These are phyloP conservation scores for Beroe forskalii DNA, from an alignment of 37 sponge, comb jelly and placozoan genomes.

Conservation along the genomic window DNA sequence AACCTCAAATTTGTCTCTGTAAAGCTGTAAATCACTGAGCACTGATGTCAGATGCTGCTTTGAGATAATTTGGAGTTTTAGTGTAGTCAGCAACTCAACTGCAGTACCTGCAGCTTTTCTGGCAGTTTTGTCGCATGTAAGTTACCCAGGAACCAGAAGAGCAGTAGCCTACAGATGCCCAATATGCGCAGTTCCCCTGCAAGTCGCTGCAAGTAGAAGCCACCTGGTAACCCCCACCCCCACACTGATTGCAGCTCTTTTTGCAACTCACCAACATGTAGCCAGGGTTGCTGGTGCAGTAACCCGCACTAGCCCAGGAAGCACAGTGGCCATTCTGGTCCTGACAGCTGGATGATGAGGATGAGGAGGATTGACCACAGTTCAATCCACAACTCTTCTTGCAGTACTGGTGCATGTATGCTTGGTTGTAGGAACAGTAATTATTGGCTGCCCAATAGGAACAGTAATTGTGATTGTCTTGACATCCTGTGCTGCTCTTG, in stretches of 20 bases:
- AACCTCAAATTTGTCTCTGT: too few relatives aligned
- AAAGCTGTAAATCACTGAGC: too few relatives aligned
- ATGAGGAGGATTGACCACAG: not conserved
- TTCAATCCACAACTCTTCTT: not conserved
- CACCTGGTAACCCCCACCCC: not conserved
- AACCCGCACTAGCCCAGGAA: not conserved
- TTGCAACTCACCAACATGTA: conserved; percentile 29
- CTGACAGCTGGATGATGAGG: not conserved
- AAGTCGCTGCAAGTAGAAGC: not conserved
- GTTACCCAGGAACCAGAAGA: too few relatives aligned
- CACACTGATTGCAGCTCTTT: not conserved
- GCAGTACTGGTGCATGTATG: conserved; percentile 12
- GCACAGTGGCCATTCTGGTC: not conserved
- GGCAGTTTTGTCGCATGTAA: too few relatives aligned
- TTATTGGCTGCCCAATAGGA: not conserved
- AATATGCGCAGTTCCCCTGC: not conserved
- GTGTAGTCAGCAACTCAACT: too few relatives aligned
- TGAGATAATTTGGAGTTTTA: too few relatives aligned
- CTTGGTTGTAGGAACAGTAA: conserved; percentile 2
- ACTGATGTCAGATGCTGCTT: too few relatives aligned
- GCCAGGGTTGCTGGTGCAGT: not conserved
- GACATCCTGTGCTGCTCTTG: not conserved
- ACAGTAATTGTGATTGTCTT: not conserved
- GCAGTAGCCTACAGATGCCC: not conserved
- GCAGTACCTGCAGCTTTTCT: too few relatives aligned